Percentiles rank a stretch among this genome's conserved stretches.
These are phyloP conservation scores for Oreotrochilus melanogaster DNA, from an alignment of 2,113 vertebrate genomes.

Conservation along the genomic window DNA sequence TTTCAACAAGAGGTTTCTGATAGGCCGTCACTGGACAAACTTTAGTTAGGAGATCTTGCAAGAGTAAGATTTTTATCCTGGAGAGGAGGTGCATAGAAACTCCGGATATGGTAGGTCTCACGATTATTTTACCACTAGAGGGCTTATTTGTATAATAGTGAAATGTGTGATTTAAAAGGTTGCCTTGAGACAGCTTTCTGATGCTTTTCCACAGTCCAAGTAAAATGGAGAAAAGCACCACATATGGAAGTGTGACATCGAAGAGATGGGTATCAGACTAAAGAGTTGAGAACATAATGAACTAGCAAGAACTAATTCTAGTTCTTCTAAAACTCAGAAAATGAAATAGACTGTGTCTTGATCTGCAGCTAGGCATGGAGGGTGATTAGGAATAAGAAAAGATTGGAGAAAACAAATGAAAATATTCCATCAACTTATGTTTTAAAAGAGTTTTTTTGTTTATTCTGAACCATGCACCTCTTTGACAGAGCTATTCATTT, in stretches of 20 bases:
- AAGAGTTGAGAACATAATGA: not conserved
- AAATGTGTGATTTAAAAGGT: not conserved
- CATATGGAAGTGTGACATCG: not conserved
- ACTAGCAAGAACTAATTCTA: not conserved
- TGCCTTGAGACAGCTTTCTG: not conserved
- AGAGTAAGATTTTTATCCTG: not conserved
- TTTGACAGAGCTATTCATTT: not conserved
- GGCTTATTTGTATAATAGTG: slow-evolving; percentile 47
- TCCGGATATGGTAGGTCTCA: not conserved
- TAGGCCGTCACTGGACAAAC: not conserved
- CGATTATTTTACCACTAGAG: slow-evolving; percentile 31
- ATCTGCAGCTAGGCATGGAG: not conserved
- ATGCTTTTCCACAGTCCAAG: not conserved
- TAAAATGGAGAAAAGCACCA: not conserved
- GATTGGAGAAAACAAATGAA: not conserved
- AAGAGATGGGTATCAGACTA: not conserved
- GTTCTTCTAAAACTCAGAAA: not conserved
- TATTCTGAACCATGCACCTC: not conserved
- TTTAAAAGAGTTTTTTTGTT: not conserved
- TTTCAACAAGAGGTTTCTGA: not conserved
- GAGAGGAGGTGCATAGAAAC: not conserved
- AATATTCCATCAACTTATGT: not conserved
- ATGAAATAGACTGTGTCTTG: not conserved
- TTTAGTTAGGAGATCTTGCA: not conserved
- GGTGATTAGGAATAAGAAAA: not conserved